Percentiles rank a stretch among this genome's conserved stretches.
phyloP scores from a whole-genome alignment of 1,140 invertebrate species.

The Harpegnathos saltator region DNA sequence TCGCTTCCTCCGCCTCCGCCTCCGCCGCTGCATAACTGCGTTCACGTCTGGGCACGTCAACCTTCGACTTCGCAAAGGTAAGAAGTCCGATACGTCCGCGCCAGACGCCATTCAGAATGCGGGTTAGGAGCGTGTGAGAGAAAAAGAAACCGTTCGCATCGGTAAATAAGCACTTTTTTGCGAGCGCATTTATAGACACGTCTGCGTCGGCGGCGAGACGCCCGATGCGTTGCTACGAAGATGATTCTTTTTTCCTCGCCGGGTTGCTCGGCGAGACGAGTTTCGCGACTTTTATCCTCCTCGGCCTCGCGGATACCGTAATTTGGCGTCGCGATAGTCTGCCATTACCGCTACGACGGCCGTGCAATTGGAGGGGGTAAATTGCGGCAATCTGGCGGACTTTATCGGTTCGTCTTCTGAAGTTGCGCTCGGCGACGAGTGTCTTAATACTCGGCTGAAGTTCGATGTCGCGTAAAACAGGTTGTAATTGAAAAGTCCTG shows the following conservation, averaged over 20 bases:
- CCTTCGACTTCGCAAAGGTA: conserved; percentile 75
- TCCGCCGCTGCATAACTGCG: conserved; percentile 21
- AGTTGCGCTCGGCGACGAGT: too few species aligned
- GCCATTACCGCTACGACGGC: neutral
- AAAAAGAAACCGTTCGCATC: neutral
- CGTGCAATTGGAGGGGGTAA: neutral
- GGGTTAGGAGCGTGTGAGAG: conserved; percentile 8
- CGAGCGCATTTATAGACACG: conserved; percentile 18
- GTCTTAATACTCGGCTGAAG: too few species aligned
- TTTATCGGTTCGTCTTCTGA: too few species aligned
- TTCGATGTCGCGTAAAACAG: too few species aligned
- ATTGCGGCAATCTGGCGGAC: too few species aligned
- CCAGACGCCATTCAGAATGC: conserved; percentile 54
- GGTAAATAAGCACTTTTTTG: conserved; percentile 33
- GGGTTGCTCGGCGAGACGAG: neutral
- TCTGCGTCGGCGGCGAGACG: conserved; percentile 11
- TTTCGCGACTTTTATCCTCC: neutral
- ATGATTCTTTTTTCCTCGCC: neutral
- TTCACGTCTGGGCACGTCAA: conserved; percentile 66
- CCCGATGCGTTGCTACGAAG: neutral
- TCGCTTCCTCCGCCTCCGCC: neutral
- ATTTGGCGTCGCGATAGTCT: too few species aligned
- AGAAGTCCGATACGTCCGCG: conserved; percentile 25
- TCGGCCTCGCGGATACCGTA: too few species aligned
- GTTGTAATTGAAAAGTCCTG: too few species aligned